phyloP scores from a whole-genome alignment of 2,113 vertebrate genomes.

The Caloenas nicobarica region DNA sequence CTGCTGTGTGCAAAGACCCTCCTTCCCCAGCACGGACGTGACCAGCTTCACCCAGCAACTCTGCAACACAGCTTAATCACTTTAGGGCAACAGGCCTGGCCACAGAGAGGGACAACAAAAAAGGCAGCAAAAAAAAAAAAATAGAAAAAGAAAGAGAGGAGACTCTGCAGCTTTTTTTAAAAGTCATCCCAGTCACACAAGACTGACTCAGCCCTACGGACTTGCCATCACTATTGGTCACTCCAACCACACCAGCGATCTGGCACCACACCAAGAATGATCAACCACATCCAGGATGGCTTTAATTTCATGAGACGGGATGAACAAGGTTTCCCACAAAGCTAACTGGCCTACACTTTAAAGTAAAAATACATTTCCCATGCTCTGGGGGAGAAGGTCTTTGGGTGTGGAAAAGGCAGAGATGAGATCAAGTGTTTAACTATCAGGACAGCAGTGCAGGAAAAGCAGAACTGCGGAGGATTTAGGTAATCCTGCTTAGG shows the following conservation, averaged over 20 bases:
- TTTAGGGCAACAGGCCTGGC: not conserved
- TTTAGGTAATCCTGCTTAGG: not conserved
- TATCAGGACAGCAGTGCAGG: not conserved
- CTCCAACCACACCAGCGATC: not conserved
- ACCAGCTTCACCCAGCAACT: not conserved
- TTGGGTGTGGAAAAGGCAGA: not conserved
- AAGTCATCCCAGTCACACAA: not conserved
- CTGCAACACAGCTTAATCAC: not conserved
- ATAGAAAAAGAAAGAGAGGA: not conserved
- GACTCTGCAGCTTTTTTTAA: not conserved
- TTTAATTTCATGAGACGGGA: not conserved
- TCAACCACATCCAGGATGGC: not conserved
- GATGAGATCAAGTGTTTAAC: not conserved
- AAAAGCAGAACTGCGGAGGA: not conserved
- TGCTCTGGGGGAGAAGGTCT: not conserved
- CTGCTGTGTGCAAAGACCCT: not conserved
- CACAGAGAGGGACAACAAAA: not conserved
- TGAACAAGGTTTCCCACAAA: not conserved
- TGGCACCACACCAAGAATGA: not conserved
- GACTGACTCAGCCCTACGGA: not conserved
- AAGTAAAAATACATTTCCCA: not conserved
- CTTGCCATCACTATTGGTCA: not conserved
- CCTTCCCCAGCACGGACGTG: not conserved
- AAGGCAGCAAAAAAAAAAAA: not conserved
- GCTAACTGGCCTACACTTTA: not conserved